Evolutionary conservation across 1,140 invertebrate genomes (phyloP).

Genomic region (Sitodiplosis mosellana): DNA sequence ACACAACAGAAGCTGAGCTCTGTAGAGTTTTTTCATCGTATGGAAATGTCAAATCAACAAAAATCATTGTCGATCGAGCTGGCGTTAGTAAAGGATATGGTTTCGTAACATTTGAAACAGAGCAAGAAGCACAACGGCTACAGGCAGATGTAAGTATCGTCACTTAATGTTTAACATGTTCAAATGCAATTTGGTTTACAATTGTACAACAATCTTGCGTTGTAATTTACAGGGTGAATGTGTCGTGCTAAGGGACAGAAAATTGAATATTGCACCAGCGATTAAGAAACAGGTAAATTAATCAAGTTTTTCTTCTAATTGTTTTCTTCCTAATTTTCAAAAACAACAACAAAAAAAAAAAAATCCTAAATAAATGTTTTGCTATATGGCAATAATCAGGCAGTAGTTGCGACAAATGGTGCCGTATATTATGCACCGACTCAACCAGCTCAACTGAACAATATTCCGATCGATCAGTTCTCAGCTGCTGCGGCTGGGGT

Average conservation of each 20-base stretch:
- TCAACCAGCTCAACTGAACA: slow-evolving; percentile 24
- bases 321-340: too few species aligned
- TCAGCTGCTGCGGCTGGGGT: slow-evolving; percentile 14
- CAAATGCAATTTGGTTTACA: not conserved
- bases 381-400: slow-evolving; percentile 7
- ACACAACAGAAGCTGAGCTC: slow-evolving; percentile 66
- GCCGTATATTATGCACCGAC: slow-evolving; percentile 25
- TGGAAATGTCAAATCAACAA: slow-evolving; percentile 80
- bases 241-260: slow-evolving; percentile 60
- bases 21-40: slow-evolving; percentile 67
- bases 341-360: not conserved
- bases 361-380: not conserved
- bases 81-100: slow-evolving; percentile 90
- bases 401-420: slow-evolving; percentile 24
- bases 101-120: slow-evolving; percentile 88
- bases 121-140: slow-evolving; percentile 67
- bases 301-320: not conserved
- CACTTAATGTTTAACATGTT: not conserved
- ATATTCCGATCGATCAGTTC: slow-evolving; percentile 26
- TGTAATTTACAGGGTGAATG: slow-evolving; percentile 38
- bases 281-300: slow-evolving; percentile 61
- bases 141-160: slow-evolving; percentile 37
- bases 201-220: not conserved
- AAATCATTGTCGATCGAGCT: slow-evolving; percentile 84
- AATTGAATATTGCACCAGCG: slow-evolving; percentile 77